Evolutionary conservation across 2,113 vertebrate species (phyloP).

Genomic region (Xenopus borealis): DNA sequence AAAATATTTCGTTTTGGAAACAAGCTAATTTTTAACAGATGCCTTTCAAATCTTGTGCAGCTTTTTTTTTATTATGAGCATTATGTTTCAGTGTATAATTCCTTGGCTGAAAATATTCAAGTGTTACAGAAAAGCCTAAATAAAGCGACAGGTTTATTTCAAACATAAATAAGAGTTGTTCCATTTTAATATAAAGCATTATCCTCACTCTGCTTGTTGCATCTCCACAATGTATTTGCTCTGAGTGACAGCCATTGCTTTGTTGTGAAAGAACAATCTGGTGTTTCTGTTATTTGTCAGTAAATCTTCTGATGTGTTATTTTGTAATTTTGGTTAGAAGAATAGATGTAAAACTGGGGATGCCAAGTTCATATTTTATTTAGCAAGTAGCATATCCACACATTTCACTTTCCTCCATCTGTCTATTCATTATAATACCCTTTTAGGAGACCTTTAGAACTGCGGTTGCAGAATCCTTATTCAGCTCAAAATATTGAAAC

Average conservation of each 20-base stretch:
- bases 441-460: no score
- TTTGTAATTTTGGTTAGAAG: constrained; percentile 20
- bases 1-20: no score
- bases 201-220: not conserved
- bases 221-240: constrained; percentile 9
- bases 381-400: no score
- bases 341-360: not conserved
- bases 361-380: no score
- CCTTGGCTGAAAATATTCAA: constrained; percentile 13
- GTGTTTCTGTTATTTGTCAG: not conserved
- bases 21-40: no score
- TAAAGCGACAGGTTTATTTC: constrained; percentile 28
- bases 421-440: no score
- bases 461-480: no score
- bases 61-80: constrained; percentile 14
- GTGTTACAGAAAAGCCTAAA: constrained; percentile 27
- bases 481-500: no score
- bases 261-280: constrained; percentile 18
- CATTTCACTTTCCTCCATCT: no score
- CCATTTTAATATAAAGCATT: constrained; percentile 23
- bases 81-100: constrained; percentile 23
- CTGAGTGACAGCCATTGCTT: constrained; percentile 26
- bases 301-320: constrained; percentile 14
- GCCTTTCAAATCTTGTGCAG: constrained; percentile 4
- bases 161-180: constrained; percentile 33